phyloP scores from a whole-genome alignment of 2,888 invertebrate genomes.

The Xestia xanthographa region DNA sequence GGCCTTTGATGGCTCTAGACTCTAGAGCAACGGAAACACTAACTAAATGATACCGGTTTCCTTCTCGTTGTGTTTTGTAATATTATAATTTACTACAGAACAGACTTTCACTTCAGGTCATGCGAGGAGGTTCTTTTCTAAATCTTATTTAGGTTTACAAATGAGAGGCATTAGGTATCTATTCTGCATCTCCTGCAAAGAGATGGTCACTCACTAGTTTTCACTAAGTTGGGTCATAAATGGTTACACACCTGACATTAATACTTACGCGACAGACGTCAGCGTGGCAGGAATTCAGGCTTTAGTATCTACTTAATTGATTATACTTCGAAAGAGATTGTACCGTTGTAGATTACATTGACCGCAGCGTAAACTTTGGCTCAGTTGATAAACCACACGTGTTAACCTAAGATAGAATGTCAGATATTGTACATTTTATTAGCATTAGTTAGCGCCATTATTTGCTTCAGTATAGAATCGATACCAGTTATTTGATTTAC shows the following conservation, averaged over 20 bases:
- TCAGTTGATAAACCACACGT: conserved; percentile 62
- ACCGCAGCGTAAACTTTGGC: conserved; percentile 55
- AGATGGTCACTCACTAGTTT: neutral
- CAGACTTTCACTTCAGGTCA: conserved; percentile 21
- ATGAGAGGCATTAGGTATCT: neutral
- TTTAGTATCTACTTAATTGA: conserved; percentile 2
- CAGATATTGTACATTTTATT: conserved; percentile 31
- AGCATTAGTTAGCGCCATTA: conserved; percentile 8
- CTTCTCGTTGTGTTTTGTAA: neutral
- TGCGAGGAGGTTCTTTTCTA: neutral
- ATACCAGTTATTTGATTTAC: neutral
- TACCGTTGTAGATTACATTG: conserved; percentile 49
- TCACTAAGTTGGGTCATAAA: neutral
- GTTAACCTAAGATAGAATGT: conserved; percentile 57
- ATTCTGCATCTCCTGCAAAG: neutral
- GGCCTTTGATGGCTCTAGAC: no score
- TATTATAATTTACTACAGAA: neutral
- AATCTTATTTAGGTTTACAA: conserved; percentile 18
- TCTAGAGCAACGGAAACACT: neutral
- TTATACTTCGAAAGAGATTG: conserved; percentile 1
- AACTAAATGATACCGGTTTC: neutral
- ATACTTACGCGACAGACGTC: neutral
- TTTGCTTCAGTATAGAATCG: conserved; percentile 12
- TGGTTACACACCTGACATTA: conserved; percentile 2
- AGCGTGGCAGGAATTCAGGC: neutral